Evolutionary conservation across 2,888 invertebrate species (phyloP).

Genomic region (Lithophane leautieri): DNA sequence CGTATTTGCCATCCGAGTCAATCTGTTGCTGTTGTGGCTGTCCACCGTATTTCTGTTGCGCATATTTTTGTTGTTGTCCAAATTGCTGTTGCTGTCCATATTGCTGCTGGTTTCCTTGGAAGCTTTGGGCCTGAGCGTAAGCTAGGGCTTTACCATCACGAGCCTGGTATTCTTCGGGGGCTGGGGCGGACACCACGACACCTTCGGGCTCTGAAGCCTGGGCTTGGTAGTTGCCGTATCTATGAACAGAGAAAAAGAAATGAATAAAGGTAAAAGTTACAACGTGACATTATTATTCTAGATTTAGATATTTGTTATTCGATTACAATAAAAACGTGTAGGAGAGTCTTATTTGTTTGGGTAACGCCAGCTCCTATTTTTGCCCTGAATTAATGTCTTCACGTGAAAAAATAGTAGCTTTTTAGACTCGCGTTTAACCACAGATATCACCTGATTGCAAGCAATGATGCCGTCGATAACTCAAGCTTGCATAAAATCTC

Average conservation of each 20-base stretch:
- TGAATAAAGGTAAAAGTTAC: background rate
- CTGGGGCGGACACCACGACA: conserved; percentile 54
- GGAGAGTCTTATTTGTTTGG: background rate
- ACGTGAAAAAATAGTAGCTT: background rate
- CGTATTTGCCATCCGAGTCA: conserved; percentile 53
- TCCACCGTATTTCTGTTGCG: conserved; percentile 53
- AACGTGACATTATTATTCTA: background rate
- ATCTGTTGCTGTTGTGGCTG: conserved; percentile 44
- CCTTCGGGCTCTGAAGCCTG: conserved; percentile 61
- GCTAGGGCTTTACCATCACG: conserved; percentile 73
- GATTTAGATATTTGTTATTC: too few relatives aligned
- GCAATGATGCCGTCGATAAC: background rate
- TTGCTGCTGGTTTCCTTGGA: conserved; percentile 39
- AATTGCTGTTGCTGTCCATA: conserved; percentile 17
- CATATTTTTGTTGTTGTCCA: conserved; percentile 47
- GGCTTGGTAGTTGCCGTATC: conserved; percentile 60
- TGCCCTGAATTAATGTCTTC: background rate
- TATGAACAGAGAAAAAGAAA: conserved; percentile 10
- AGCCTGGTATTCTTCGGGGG: conserved; percentile 49
- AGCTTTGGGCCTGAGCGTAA: conserved; percentile 61
- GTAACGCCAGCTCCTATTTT: background rate
- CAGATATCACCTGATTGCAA: too few relatives aligned
- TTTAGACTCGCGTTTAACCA: too few relatives aligned
- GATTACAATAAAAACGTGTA: background rate
- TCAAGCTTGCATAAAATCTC: background rate